Evolutionary conservation across 1,140 invertebrate species (phyloP).

Genomic region (Pseudomyrmex cubaensis): DNA sequence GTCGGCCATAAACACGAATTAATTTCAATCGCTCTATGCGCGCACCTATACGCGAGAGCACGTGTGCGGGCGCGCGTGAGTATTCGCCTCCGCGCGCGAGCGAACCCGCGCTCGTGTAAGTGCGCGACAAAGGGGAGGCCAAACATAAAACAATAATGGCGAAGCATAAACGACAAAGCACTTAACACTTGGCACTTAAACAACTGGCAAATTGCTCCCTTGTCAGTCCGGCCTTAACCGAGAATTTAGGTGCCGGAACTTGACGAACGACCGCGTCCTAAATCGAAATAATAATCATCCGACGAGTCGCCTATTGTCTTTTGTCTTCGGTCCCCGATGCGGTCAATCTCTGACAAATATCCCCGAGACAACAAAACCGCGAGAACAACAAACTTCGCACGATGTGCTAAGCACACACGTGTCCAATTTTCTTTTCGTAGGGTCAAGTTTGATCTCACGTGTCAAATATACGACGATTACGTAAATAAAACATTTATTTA

Average conservation of each 20-base stretch:
- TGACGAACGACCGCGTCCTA: constrained; percentile 74
- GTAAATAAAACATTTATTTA: not conserved
- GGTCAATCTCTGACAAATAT: constrained; percentile 27
- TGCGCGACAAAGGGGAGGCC: constrained; percentile 74
- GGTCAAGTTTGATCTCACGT: constrained; percentile 3
- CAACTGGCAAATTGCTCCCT: constrained; percentile 86
- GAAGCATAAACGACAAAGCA: constrained; percentile 85
- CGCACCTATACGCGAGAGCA: constrained; percentile 59
- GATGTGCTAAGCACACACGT: constrained; percentile 5
- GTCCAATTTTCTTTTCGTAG: constrained; percentile 3
- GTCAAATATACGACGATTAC: not conserved
- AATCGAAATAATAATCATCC: constrained; percentile 73
- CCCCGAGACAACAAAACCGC: constrained; percentile 10
- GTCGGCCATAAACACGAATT: constrained; percentile 82
- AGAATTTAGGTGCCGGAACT: constrained; percentile 83
- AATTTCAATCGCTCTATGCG: constrained; percentile 83
- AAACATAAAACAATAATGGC: constrained; percentile 86
- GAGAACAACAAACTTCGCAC: constrained; percentile 10
- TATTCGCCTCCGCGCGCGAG: constrained; percentile 4
- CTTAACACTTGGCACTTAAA: constrained; percentile 86
- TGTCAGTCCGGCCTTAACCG: constrained; percentile 83
- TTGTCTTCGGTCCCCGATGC: constrained; percentile 1
- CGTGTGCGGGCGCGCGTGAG: constrained; percentile 23
- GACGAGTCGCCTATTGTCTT: constrained; percentile 47
- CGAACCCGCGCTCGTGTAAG: not conserved